Evolutionary conservation across 2,113 vertebrate species (phyloP), one percentile per base, ranked within the genome.

Genomic region (Protomyctophum bolini): DNA sequence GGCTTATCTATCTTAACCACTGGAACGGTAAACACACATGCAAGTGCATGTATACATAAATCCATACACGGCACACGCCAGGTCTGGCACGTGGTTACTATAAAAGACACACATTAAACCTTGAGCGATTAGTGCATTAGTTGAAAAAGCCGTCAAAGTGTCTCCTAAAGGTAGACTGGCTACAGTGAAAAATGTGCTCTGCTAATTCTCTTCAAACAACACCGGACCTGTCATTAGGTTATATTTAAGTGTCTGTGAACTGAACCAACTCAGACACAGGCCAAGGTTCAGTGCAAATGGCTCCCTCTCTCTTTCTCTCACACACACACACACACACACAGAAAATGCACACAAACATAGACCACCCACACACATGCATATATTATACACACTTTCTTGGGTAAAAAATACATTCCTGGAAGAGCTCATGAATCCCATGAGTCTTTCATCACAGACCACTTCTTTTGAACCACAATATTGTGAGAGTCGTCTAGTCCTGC

Each of bases 391-490:
- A 8, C 3, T 4, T 58, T 68, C 62, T 28, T 50, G n/a, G 33
- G 33, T 41, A 41, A 29, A 48, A 61, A 67, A 69, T 15, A 33
- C 49, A 67, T 80, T 77, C 64, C 66, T 68, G 55, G 11, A 41
- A 66, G 54, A 46, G 11, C 41, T 57, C 1, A 63, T 21, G 47
- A 45, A 55, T 78, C 68, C 63, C 72, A 54, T 28, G 28, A 66
- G 55, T 28, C 58, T 63, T 46, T 71, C 48, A 47, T 80, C 65
- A 68, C 41, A 14, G 4, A 4, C 70, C 15, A 64, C 79, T 82
- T 77, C 73, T 76, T 79, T 62, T 74, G 21, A 7, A 11, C 48
- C 74, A 75, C 56, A 51, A 51, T 63, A 47, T 66, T 46, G 48
- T 11, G 5, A 41, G 33, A 41, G 33, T 41, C 52, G n/a, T 12